These are phyloP conservation scores for Pristionchus mayeri DNA, from an alignment of 2,888 invertebrate genomes.

Conservation along the genomic window DNA sequence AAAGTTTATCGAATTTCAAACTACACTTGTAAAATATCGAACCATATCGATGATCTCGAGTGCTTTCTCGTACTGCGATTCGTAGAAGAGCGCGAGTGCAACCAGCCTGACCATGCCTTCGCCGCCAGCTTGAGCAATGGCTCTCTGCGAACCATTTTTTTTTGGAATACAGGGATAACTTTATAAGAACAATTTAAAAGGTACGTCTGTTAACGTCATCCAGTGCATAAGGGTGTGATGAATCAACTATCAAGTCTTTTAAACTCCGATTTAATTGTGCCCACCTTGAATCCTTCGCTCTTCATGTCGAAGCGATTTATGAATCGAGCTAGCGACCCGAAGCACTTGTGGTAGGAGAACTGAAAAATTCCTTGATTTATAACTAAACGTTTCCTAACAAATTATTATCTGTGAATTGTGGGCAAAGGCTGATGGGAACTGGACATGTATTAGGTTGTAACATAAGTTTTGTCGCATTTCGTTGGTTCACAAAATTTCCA, in stretches of 20 bases:
- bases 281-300: background rate
- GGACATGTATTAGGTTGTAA: background rate
- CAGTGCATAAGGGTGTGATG: no score
- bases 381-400: no score
- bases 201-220: no score
- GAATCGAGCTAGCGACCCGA: background rate
- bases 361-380: no score
- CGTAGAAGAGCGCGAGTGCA: background rate
- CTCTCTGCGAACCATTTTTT: no score
- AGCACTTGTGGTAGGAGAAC: conserved; percentile 27
- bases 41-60: background rate
- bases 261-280: no score
- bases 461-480: no score
- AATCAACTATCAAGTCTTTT: no score
- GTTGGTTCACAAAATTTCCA: no score
- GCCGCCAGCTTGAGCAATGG: background rate
- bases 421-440: background rate
- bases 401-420: background rate
- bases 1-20: no score
- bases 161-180: no score
- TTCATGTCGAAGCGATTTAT: conserved; percentile 7
- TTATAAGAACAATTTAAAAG: no score
- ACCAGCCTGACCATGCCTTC: background rate
- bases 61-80: background rate
- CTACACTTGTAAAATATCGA: background rate